Conservation (phyloP, 2,888 invertebrate species). For the Patella depressa region DNA sequence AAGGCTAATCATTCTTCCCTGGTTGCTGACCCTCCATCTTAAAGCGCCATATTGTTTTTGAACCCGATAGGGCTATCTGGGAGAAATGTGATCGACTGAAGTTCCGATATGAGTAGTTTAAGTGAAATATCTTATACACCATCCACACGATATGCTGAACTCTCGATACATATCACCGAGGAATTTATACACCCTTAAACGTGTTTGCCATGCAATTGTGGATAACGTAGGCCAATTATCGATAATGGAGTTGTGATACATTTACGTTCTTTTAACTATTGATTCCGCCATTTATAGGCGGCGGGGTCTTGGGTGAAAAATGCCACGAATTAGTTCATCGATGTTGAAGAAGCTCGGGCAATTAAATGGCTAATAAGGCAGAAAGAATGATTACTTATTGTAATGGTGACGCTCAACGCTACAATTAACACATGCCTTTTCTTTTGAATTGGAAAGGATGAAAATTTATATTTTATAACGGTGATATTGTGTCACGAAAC, state of each 20-base stretch:
- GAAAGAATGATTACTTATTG: constrained; percentile 2
- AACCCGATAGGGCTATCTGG: neutral
- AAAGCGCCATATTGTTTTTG: too few relatives aligned
- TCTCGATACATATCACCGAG: constrained; percentile 9
- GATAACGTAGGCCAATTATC: constrained; percentile 6
- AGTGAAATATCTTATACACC: neutral
- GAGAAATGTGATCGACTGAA: neutral
- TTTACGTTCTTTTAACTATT: neutral
- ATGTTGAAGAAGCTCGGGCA: neutral
- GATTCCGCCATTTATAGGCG: constrained; percentile 2
- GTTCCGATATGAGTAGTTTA: neutral
- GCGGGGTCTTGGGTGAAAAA: neutral
- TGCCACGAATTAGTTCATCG: neutral
- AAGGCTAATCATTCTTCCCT: too few relatives aligned
- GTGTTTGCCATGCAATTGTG: constrained; percentile 6
- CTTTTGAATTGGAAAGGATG: neutral
- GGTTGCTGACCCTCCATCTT: too few relatives aligned
- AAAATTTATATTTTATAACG: neutral
- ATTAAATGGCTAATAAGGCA: constrained; percentile 2
- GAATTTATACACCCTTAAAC: constrained; percentile 5
- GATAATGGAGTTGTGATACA: constrained; percentile 10
- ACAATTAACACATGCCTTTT: neutral
- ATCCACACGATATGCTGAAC: neutral
- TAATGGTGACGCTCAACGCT: neutral
- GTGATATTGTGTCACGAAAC: neutral